Evolutionary conservation across 2,888 invertebrate species (phyloP).

Genomic region (Acanthococcus lagerstroemiae): DNA sequence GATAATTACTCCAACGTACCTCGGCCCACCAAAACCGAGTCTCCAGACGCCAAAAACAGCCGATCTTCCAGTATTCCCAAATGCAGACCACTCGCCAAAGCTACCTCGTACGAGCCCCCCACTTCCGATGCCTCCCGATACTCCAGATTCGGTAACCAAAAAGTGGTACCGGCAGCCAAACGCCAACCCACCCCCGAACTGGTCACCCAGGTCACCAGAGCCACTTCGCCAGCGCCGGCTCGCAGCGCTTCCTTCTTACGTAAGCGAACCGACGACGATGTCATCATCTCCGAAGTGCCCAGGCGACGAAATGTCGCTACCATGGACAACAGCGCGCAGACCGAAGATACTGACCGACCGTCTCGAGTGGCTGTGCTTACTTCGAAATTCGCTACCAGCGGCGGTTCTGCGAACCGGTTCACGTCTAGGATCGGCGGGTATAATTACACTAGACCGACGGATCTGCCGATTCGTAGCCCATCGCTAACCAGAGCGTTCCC

Average conservation of each 20-base stretch:
- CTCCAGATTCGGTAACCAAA: no score
- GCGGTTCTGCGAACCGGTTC: not conserved
- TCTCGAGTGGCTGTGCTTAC: not conserved
- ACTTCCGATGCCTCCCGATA: no score
- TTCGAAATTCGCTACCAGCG: not conserved
- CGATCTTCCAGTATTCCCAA: not conserved
- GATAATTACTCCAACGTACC: no score
- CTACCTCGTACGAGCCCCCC: not conserved
- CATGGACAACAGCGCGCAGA: not conserved
- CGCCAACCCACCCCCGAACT: conserved; percentile 26
- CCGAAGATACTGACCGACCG: not conserved
- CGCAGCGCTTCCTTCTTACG: conserved; percentile 52
- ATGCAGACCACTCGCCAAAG: not conserved
- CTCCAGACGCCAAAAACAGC: not conserved
- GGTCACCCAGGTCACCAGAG: conserved; percentile 58
- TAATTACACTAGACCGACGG: conserved; percentile 39
- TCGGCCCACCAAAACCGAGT: not conserved
- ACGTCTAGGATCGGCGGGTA: conserved; percentile 36
- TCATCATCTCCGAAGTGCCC: conserved; percentile 53
- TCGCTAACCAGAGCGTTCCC: conserved; percentile 16
- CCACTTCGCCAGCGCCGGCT: conserved; percentile 67
- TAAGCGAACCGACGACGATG: conserved; percentile 61
- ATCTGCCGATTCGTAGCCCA: conserved; percentile 34
- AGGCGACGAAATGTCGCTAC: not conserved
- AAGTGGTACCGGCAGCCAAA: no score